Conservation (phyloP, 2,113 vertebrate genomes). For the Sprattus sprattus region DNA sequence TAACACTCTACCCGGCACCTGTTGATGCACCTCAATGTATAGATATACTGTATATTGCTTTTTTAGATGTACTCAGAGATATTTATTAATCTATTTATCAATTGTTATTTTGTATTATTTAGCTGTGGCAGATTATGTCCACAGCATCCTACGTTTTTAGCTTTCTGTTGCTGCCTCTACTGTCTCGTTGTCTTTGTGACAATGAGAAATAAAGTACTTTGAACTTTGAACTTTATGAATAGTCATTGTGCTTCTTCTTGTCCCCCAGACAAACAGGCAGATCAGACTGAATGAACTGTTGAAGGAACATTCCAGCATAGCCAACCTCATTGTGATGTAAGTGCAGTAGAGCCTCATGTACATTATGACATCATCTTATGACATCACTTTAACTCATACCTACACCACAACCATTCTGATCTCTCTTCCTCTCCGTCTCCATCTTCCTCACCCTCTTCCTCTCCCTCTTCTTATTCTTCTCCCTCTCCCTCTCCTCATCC, state of each 20-base stretch:
- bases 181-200: too few relatives aligned
- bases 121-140: too few relatives aligned
- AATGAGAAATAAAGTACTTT: too few relatives aligned
- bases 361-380: neutral
- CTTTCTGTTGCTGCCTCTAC: too few relatives aligned
- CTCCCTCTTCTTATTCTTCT: neutral
- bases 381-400: neutral
- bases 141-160: too few relatives aligned
- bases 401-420: neutral
- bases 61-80: too few relatives aligned
- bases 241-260: neutral
- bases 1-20: too few relatives aligned
- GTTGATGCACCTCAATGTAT: too few relatives aligned
- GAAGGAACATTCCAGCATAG: constrained; percentile 89
- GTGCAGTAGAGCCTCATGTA: constrained; percentile 51
- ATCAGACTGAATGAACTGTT: constrained; percentile 94
- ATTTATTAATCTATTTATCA: too few relatives aligned
- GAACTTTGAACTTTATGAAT: too few relatives aligned
- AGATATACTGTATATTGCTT: too few relatives aligned
- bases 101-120: too few relatives aligned
- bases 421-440: constrained; percentile 1
- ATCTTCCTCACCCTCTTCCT: neutral
- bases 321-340: constrained; percentile 98
- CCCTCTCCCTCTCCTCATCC: neutral
- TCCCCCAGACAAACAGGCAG: constrained; percentile 86